Evolutionary conservation across 2,113 vertebrate species (phyloP).

Genomic region (Antechinus stuartii): DNA sequence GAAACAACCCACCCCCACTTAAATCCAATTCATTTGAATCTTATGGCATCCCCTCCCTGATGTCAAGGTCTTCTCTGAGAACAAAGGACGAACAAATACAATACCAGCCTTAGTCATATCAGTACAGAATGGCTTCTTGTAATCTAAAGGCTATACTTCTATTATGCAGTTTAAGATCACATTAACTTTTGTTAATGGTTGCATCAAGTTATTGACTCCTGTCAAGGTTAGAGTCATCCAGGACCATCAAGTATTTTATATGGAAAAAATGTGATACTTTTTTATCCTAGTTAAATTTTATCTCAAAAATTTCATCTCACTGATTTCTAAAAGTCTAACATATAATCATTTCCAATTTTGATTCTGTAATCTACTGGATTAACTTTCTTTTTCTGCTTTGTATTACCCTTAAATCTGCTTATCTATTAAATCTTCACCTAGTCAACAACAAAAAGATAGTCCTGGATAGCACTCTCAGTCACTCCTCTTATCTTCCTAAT

Average conservation of each 20-base stretch:
- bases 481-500: neutral
- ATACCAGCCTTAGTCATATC: neutral
- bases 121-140: neutral
- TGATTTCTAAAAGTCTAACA: neutral
- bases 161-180: neutral
- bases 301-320: neutral
- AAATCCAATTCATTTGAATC: no score
- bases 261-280: neutral
- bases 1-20: no score
- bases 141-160: neutral
- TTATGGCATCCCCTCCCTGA: no score
- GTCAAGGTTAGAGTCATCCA: neutral
- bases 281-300: neutral
- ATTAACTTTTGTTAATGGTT: neutral
- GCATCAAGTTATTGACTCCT: neutral
- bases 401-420: neutral
- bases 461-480: neutral
- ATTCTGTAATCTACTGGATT: neutral
- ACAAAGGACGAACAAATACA: no score
- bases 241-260: neutral
- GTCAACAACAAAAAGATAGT: neutral
- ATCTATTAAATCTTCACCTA: neutral
- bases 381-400: neutral
- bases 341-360: neutral
- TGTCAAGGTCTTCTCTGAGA: no score